Percentiles rank a stretch among this genome's conserved stretches.
These are phyloP conservation scores for Heteronetta atricapilla DNA, from an alignment of 2,113 vertebrate genomes.

Conservation along the genomic window DNA sequence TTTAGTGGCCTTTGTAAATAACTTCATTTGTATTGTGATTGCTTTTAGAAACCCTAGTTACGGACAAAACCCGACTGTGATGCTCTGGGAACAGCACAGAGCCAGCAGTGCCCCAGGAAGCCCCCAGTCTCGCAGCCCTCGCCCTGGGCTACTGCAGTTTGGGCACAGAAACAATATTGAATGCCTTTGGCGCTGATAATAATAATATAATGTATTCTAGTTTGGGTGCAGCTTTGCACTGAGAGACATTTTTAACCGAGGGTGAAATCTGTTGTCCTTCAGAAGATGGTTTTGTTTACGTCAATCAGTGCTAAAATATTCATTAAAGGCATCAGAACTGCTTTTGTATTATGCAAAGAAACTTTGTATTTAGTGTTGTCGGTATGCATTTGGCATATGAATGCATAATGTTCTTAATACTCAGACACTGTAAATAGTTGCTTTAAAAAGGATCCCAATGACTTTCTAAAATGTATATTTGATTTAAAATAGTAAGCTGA, in stretches of 20 bases:
- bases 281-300: conserved; percentile 76
- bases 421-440: conserved; percentile 22
- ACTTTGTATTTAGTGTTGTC: conserved; percentile 56
- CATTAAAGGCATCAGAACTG: conserved; percentile 72
- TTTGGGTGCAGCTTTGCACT: conserved; percentile 47
- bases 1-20: not conserved
- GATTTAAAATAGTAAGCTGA: not conserved
- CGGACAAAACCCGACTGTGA: not conserved
- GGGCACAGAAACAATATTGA: not conserved
- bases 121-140: not conserved
- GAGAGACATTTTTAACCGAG: conserved; percentile 45
- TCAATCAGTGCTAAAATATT: conserved; percentile 81
- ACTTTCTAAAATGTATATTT: conserved; percentile 2
- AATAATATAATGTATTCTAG: fast-evolving
- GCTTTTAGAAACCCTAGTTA: not conserved
- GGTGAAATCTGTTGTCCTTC: conserved; percentile 72
- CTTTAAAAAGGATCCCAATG: not conserved
- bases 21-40: not conserved
- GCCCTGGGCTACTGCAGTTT: not conserved
- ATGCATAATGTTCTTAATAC: conserved; percentile 52
- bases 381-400: conserved; percentile 65
- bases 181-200: not conserved
- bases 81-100: not conserved
- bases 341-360: conserved; percentile 74
- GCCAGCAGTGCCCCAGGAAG: not conserved